phyloP scores from a whole-genome alignment of 1,140 invertebrate genomes.

The Eulimnadia texana region DNA sequence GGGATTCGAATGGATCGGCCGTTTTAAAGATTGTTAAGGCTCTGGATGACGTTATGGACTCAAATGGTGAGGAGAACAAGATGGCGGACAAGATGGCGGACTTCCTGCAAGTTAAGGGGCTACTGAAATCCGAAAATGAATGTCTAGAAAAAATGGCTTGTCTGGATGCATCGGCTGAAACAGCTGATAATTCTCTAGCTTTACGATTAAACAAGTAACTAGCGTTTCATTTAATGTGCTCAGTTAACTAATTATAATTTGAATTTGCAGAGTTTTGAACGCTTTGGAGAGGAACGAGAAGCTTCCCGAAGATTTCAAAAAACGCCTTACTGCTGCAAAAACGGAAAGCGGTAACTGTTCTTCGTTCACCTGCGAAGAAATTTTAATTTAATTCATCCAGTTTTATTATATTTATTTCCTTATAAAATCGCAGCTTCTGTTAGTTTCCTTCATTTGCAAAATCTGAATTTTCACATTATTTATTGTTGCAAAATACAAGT shows the following conservation, averaged over 20 bases:
- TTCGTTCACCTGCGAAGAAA: background rate
- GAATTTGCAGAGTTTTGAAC: no score
- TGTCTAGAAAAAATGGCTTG: conserved; percentile 2
- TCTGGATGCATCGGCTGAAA: background rate
- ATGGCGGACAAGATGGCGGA: background rate
- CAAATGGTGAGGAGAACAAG: background rate
- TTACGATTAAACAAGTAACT: no score
- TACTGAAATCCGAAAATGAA: background rate
- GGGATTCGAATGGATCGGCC: background rate
- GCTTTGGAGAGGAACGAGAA: background rate
- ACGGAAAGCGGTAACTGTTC: background rate
- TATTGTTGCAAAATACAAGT: no score
- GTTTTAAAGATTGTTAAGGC: background rate
- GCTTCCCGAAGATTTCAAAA: background rate
- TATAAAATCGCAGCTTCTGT: no score
- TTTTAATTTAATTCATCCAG: background rate
- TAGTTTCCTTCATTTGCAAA: no score
- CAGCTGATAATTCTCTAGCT: background rate
- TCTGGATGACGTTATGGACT: background rate
- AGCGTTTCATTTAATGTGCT: no score
- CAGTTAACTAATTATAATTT: no score
- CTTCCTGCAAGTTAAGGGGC: background rate
- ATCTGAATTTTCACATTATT: no score
- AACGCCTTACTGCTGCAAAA: background rate
- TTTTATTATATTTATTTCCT: no score